Percentiles rank a stretch among this genome's conserved stretches.
phyloP scores from a whole-genome alignment of 2,113 vertebrate species.

The Oryzias woworae region DNA sequence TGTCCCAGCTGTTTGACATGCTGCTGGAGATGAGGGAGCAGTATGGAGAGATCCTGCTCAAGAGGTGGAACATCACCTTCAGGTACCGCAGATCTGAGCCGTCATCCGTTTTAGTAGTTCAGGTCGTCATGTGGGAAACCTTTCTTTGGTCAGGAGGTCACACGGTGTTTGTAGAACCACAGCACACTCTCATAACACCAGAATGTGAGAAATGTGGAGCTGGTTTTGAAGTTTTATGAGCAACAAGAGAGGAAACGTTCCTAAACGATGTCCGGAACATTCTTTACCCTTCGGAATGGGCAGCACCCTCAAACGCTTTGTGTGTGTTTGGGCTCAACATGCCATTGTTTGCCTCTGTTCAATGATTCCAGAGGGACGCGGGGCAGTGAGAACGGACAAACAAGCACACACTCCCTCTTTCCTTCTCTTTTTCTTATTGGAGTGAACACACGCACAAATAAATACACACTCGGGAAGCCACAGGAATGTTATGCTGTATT shows the following conservation, averaged over 20 bases:
- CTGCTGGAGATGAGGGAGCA: constrained; percentile 95
- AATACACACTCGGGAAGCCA: constrained; percentile 54
- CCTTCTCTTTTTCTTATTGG: constrained; percentile 11
- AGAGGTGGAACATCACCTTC: constrained; percentile 93
- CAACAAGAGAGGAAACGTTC: constrained; percentile 67
- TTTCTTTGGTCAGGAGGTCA: constrained; percentile 19
- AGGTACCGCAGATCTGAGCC: constrained; percentile 72
- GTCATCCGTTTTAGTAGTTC: too few relatives aligned
- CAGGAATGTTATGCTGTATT: constrained; percentile 74
- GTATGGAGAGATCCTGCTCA: constrained; percentile 93
- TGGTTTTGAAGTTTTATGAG: constrained; percentile 69
- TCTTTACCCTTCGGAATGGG: constrained; percentile 51
- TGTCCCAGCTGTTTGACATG: constrained; percentile 96
- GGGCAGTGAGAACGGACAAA: constrained; percentile 51
- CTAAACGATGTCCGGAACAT: constrained; percentile 61
- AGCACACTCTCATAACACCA: constrained; percentile 6
- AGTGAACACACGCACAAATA: constrained; percentile 7
- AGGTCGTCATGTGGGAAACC: too few relatives aligned
- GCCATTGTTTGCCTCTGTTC: constrained; percentile 70
- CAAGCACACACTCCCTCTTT: constrained; percentile 54
- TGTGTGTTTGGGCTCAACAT: constrained; percentile 31
- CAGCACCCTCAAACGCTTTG: constrained; percentile 36
- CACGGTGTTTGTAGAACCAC: not conserved
- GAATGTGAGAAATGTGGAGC: constrained; percentile 55
- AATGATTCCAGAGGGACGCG: constrained; percentile 65